Percentiles rank a stretch among this genome's conserved stretches.
phyloP scores from a whole-genome alignment of 2,888 invertebrate genomes.

The Andrena marginata region DNA sequence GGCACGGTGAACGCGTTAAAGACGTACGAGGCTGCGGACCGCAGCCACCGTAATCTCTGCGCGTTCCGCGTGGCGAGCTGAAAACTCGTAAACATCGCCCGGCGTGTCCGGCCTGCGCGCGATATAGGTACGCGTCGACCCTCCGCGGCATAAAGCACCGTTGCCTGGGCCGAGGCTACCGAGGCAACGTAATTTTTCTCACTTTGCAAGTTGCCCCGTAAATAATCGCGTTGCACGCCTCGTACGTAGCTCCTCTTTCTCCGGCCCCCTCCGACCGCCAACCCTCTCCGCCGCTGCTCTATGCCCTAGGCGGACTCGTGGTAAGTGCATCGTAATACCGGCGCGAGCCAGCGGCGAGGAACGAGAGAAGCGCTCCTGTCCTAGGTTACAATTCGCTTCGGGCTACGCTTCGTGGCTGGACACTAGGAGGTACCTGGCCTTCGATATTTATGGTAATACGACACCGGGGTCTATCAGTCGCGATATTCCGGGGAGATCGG shows the following conservation, averaged over 20 bases:
- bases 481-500: slow-evolving; percentile 58
- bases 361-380: slow-evolving; percentile 58
- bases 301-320: slow-evolving; percentile 41
- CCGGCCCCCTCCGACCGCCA: neutral
- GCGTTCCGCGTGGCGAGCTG: slow-evolving; percentile 39
- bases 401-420: slow-evolving; percentile 36
- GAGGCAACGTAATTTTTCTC: slow-evolving; percentile 83
- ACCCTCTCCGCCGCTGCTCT: neutral
- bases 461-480: slow-evolving; percentile 64
- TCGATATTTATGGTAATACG: slow-evolving; percentile 70
- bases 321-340: slow-evolving; percentile 69
- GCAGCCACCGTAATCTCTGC: slow-evolving; percentile 36
- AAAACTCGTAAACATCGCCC: slow-evolving; percentile 80
- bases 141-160: slow-evolving; percentile 75
- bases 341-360: slow-evolving; percentile 51
- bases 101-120: slow-evolving; percentile 55
- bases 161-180: slow-evolving; percentile 74
- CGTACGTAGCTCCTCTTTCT: neutral
- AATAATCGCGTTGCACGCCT: slow-evolving; percentile 76
- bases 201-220: slow-evolving; percentile 83
- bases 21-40: slow-evolving; percentile 3
- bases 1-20: neutral
- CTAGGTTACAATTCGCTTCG: slow-evolving; percentile 75
- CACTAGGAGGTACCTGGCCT: slow-evolving; percentile 18
- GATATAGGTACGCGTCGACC: slow-evolving; percentile 48